These are phyloP conservation scores for Xylocopa sonorina DNA, from an alignment of 1,140 invertebrate genomes.

Conservation along the genomic window DNA sequence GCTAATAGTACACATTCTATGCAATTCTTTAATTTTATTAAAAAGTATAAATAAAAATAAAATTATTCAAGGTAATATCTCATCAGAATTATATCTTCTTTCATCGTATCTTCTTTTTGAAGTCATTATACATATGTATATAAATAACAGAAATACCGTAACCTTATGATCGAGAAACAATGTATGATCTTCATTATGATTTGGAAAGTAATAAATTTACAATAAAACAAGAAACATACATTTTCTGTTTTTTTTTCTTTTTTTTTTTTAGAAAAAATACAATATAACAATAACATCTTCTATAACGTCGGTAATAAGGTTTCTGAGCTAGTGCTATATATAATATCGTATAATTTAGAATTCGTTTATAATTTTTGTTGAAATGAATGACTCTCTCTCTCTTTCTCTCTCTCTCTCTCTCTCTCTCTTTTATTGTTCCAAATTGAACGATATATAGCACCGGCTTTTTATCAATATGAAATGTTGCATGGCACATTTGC, in stretches of 20 bases:
- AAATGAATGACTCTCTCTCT: slow-evolving; percentile 27
- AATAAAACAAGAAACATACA: slow-evolving; percentile 55
- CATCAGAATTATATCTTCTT: slow-evolving; percentile 66
- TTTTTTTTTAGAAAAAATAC: slow-evolving; percentile 29
- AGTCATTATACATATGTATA: too few relatives aligned
- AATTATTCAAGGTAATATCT: slow-evolving; percentile 69
- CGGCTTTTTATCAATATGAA: slow-evolving; percentile 56
- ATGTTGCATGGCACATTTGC: slow-evolving; percentile 70
- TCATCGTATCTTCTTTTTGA: slow-evolving; percentile 58
- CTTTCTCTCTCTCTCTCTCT: too few relatives aligned
- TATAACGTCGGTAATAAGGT: slow-evolving; percentile 49
- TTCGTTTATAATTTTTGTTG: not conserved
- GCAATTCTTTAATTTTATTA: slow-evolving; percentile 71
- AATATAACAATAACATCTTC: slow-evolving; percentile 60
- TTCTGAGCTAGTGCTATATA: slow-evolving; percentile 38
- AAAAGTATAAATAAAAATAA: slow-evolving; percentile 76
- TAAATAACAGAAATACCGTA: slow-evolving; percentile 68
- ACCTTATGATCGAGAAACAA: slow-evolving; percentile 42
- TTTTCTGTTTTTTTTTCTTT: not conserved
- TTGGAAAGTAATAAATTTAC: slow-evolving; percentile 49
- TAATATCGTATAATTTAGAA: slow-evolving; percentile 13
- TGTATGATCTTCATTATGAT: slow-evolving; percentile 40
- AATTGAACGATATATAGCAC: slow-evolving; percentile 24
- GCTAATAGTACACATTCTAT: slow-evolving; percentile 10
- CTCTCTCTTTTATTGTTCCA: too few relatives aligned